Conservation (phyloP, 2,113 vertebrate genomes). For the Chloroceryle aenea region DNA sequence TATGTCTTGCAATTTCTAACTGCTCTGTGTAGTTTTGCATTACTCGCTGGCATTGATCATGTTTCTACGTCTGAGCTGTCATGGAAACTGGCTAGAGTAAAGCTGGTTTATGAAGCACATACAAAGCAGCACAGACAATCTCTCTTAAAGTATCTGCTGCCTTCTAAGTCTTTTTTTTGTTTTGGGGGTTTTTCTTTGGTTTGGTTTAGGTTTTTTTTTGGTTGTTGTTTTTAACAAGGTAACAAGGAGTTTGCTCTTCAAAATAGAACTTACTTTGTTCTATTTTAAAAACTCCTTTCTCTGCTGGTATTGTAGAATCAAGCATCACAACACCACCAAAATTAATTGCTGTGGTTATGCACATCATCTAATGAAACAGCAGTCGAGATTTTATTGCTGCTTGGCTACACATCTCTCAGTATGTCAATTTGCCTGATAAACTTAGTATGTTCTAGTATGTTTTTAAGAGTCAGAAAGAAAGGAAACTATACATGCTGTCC, state of each 20-base stretch:
- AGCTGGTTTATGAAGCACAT: background rate
- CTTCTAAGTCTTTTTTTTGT: background rate
- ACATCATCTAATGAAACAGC: background rate
- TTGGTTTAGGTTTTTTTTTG: no score
- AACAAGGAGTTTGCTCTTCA: background rate
- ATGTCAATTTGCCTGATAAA: background rate
- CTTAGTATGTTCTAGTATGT: background rate
- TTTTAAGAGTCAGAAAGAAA: background rate
- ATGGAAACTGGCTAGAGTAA: conserved; percentile 33
- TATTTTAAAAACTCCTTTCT: background rate
- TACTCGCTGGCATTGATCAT: background rate
- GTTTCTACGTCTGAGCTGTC: conserved; percentile 24
- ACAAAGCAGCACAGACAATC: background rate
- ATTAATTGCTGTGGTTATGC: conserved; percentile 23
- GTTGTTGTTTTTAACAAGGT: background rate
- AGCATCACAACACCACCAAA: background rate
- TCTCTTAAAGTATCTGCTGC: background rate
- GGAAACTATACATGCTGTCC: background rate
- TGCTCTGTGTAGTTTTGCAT: background rate
- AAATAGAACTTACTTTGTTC: background rate
- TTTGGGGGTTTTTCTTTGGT: background rate
- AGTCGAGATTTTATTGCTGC: background rate
- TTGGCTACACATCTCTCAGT: background rate
- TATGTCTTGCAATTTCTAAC: background rate
- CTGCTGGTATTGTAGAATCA: background rate